Evolutionary conservation across 2,888 invertebrate genomes (phyloP).

Genomic region (Cylindroiulus punctatus): DNA sequence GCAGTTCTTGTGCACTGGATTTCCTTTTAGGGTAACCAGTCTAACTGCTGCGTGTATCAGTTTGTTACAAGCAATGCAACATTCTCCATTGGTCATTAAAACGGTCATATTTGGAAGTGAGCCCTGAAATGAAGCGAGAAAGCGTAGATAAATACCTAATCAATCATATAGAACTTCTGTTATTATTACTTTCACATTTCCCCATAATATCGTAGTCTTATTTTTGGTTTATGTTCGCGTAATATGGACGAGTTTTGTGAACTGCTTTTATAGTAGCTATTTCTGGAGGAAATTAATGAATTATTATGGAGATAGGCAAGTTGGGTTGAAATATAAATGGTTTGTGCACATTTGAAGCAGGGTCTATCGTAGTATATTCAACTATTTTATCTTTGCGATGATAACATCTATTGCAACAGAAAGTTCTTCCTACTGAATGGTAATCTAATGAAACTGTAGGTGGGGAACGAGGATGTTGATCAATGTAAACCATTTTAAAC

Average conservation of each 20-base stretch:
- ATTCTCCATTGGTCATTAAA: conserved; percentile 30
- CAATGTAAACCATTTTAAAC: background rate
- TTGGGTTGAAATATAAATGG: background rate
- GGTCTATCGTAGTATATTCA: background rate
- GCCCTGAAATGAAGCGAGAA: conserved; percentile 39
- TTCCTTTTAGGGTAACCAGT: conserved; percentile 11
- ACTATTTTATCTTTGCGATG: background rate
- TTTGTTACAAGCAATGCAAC: conserved; percentile 50
- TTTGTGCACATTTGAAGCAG: too few species aligned
- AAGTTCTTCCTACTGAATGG: background rate
- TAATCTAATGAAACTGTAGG: background rate
- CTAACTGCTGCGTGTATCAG: conserved; percentile 32
- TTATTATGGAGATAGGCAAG: too few species aligned
- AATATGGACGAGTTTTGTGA: too few species aligned
- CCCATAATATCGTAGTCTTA: too few species aligned
- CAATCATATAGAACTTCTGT: too few species aligned
- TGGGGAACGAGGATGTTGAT: background rate
- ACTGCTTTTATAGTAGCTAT: too few species aligned
- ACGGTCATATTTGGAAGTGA: conserved; percentile 53
- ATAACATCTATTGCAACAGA: background rate
- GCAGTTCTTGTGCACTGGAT: conserved; percentile 37
- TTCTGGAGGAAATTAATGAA: too few species aligned
- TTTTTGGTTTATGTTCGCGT: too few species aligned
- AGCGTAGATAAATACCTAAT: background rate
- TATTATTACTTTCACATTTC: too few species aligned